Percentiles rank a stretch among this genome's conserved stretches.
These are phyloP conservation scores for Copidosoma aretas DNA, from an alignment of 2,888 invertebrate species.

Conservation along the genomic window DNA sequence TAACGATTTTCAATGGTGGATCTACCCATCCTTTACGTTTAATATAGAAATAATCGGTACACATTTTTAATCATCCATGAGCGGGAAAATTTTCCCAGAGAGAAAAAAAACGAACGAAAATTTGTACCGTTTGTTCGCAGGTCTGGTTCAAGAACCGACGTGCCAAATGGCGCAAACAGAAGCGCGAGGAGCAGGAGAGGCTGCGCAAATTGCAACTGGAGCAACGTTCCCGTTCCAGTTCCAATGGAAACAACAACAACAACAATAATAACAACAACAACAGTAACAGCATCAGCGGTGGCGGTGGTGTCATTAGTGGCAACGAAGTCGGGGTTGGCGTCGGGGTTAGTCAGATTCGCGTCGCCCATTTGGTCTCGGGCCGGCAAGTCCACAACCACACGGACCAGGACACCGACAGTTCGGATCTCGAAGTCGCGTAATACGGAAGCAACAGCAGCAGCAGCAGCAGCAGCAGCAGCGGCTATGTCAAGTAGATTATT, in stretches of 20 bases:
- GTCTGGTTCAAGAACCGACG: conserved; percentile 97
- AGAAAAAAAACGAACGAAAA: neutral
- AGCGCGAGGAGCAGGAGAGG: conserved; percentile 85
- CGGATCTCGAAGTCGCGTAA: conserved; percentile 83
- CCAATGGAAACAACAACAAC: neutral
- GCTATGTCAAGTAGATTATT: no score
- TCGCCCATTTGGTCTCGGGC: conserved; percentile 7
- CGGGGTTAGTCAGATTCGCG: conserved; percentile 42
- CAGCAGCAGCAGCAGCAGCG: no score
- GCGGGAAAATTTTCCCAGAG: neutral
- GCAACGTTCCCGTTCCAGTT: conserved; percentile 61
- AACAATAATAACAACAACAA: neutral
- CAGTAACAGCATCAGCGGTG: neutral
- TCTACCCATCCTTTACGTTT: no score
- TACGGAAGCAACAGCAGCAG: conserved; percentile 29
- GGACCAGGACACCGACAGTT: conserved; percentile 68
- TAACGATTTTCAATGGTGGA: no score
- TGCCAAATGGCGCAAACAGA: conserved; percentile 96
- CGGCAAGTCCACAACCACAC: conserved; percentile 23
- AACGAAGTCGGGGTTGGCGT: conserved; percentile 4
- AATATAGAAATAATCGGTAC: no score
- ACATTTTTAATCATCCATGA: neutral
- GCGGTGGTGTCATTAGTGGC: neutral
- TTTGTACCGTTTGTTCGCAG: conserved; percentile 65
- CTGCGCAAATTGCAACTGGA: conserved; percentile 84